Conservation (phyloP, 2,113 vertebrate species). For the Mastomys natalensis region DNA sequence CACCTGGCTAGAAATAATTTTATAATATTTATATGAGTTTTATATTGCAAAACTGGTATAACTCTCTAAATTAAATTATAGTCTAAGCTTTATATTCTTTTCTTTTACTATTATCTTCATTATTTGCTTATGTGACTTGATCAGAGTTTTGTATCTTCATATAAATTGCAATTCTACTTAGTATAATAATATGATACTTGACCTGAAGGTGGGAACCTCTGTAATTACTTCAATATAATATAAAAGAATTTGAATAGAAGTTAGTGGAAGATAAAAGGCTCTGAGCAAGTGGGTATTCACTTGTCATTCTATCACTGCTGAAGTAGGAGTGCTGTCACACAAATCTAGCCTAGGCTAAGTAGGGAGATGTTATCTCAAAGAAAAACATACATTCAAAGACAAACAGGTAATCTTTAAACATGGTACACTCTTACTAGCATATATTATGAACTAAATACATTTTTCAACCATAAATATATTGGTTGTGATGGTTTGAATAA, state of each 20-base stretch:
- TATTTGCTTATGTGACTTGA: neutral
- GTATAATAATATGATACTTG: neutral
- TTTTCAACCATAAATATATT: neutral
- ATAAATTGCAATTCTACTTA: neutral
- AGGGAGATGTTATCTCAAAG: neutral
- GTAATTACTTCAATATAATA: neutral
- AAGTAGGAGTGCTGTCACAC: neutral
- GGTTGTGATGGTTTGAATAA: too few relatives aligned
- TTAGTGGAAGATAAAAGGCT: neutral
- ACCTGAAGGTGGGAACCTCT: neutral
- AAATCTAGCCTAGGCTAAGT: neutral
- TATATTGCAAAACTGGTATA: neutral
- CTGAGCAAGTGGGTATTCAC: neutral
- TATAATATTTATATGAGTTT: neutral
- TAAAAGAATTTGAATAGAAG: neutral
- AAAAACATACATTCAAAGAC: neutral
- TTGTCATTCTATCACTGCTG: neutral
- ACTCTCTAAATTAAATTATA: neutral
- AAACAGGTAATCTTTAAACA: neutral
- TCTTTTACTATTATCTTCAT: neutral
- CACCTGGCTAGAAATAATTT: neutral
- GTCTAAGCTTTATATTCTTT: conserved; percentile 10
- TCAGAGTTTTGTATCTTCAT: neutral
- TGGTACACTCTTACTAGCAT: neutral
- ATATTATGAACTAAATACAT: neutral